Conservation (phyloP, 2,797 vertebrate genomes). For the Cynodonichthys magdalenae region DNA sequence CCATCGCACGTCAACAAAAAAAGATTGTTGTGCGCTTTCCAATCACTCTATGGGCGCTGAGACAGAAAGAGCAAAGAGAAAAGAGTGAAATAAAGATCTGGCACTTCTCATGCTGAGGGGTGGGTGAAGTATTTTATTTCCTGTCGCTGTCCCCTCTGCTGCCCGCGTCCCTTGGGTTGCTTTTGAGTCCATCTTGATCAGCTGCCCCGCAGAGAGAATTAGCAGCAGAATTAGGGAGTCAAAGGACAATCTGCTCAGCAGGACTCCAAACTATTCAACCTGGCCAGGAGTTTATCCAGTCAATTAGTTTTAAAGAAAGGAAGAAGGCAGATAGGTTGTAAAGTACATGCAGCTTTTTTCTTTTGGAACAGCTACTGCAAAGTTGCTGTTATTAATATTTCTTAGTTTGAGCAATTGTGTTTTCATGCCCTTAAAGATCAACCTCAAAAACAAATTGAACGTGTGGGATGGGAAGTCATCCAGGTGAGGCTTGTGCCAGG, state of each 20-base stretch:
- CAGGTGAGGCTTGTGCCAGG: conserved; percentile 68
- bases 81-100: conserved; percentile 76
- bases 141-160: conserved; percentile 61
- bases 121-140: conserved; percentile 72
- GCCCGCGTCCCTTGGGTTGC: conserved; percentile 4
- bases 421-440: conserved; percentile 32
- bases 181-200: conserved; percentile 61
- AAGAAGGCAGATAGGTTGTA: not conserved
- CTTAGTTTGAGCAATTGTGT: conserved; percentile 13
- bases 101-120: conserved; percentile 66
- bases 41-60: conserved; percentile 81
- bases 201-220: conserved; percentile 78
- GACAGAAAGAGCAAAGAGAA: conserved; percentile 69
- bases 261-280: conserved; percentile 53
- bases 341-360: not conserved
- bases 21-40: conserved; percentile 91
- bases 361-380: not conserved
- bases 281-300: conserved; percentile 27
- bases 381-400: not conserved
- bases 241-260: conserved; percentile 61
- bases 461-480: conserved; percentile 42
- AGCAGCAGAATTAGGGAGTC: conserved; percentile 63
- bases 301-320: conserved; percentile 24
- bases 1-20: conserved; percentile 94
- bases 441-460: conserved; percentile 25